A percentile compares a stretch with the other conserved stretches of the same genome.
Evolutionary conservation across 53 echinoderm and acorn worm genomes (phyloP).

Genomic region (Henricia sp.): DNA sequence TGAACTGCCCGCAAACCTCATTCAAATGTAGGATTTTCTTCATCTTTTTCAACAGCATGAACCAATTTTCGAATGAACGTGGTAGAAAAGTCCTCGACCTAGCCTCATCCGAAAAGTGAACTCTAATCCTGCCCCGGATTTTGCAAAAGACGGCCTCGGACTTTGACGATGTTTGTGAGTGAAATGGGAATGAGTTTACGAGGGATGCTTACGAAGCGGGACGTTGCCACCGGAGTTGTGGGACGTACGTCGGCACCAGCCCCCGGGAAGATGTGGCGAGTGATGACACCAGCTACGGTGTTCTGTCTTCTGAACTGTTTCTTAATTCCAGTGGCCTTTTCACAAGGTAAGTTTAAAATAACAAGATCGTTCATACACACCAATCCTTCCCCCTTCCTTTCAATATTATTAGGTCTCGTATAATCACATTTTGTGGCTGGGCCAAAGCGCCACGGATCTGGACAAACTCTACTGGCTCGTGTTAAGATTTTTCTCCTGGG

Average conservation of each 20-base stretch:
- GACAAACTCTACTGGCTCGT: not conserved
- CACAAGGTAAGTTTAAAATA: constrained; percentile 59
- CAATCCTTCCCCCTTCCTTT: not conserved
- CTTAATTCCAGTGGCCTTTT: constrained; percentile 69
- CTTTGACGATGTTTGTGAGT: constrained; percentile 15
- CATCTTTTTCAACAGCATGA: constrained; percentile 27
- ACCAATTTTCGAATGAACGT: constrained; percentile 4
- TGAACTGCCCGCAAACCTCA: constrained; percentile 17
- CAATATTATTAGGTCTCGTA: not conserved
- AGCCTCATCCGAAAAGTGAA: constrained; percentile 9
- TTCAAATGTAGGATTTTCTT: not conserved
- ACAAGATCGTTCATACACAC: constrained; percentile 8
- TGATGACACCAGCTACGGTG: constrained; percentile 23
- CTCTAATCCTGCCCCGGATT: constrained; percentile 3
- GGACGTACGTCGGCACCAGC: constrained; percentile 45
- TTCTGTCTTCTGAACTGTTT: constrained; percentile 61
- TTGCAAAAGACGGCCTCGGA: constrained; percentile 17
- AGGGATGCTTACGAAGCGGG: constrained; percentile 54
- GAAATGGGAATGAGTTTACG: constrained; percentile 42
- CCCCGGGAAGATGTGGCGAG: constrained; percentile 47
- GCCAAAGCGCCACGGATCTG: no score
- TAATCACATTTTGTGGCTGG: constrained; percentile 48
- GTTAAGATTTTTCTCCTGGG: constrained; percentile 40
- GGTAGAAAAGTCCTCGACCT: constrained; percentile 7
- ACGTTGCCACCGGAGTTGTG: not conserved